A percentile compares a stretch with the other conserved stretches of the same genome.
Evolutionary conservation across 2,888 invertebrate species (phyloP).

Genomic region (Pollenia labialis): DNA sequence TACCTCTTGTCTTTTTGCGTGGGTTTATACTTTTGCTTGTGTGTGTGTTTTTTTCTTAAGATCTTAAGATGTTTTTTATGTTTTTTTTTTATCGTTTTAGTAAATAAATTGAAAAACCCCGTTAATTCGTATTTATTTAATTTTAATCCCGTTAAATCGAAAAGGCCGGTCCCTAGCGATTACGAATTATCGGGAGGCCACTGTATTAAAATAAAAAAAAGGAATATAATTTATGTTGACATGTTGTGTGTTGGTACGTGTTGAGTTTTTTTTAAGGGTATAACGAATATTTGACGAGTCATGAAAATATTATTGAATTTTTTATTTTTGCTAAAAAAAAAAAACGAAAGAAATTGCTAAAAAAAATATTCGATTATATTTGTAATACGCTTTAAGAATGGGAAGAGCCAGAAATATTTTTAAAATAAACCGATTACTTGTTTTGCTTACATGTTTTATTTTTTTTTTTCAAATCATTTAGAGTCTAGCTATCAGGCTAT

Average conservation of each 20-base stretch:
- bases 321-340: neutral
- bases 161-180: no score
- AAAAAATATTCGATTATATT: constrained; percentile 11
- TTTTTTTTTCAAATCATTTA: constrained; percentile 26
- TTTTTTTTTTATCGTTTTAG: no score
- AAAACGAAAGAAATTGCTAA: neutral
- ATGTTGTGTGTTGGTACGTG: constrained; percentile 60
- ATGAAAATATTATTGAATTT: constrained; percentile 57
- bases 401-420: neutral
- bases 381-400: neutral
- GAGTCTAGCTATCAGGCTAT: constrained; percentile 47
- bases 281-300: constrained; percentile 54
- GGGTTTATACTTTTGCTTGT: no score
- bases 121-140: no score
- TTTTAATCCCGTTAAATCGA: no score
- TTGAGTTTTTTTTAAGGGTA: constrained; percentile 34
- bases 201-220: neutral
- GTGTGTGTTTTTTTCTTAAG: no score
- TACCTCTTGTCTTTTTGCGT: no score
- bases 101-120: no score
- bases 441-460: constrained; percentile 29
- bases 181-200: no score
- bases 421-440: neutral
- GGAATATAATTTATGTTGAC: constrained; percentile 65
- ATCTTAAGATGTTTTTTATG: no score